Evolutionary conservation across 2,797 vertebrate species (phyloP), one percentile per base, ranked within the genome.

Genomic region (Psittacula echo): DNA sequence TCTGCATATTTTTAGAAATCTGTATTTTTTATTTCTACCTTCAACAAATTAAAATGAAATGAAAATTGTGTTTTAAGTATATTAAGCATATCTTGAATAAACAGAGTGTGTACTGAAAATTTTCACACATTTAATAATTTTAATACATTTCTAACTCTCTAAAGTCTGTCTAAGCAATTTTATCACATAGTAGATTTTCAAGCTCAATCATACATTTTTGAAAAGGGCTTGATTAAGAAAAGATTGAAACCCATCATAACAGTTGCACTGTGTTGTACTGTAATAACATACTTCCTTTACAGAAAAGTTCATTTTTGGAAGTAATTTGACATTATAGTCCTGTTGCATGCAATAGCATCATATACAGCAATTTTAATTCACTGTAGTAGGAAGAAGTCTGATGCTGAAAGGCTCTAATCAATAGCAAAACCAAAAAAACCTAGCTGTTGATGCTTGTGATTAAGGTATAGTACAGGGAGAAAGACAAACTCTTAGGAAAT

Each of bases 221-320:
- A 77, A 87, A 92, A 87, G 82, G 51, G 6, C 30, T 7, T 24
- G 51, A 91, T 96, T 88, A 91, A 56, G 67, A 65, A 86, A 93
- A 79, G 70, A 78, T 39, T 85, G 48, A 92, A 85, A 82, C 67
- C 27, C 37, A 20, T 65, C 26, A 61, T 64, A 66, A 60, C 41
- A 48, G 11, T 58, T 60, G 10, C 68, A 47, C 21, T 37, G 27
- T 51, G 17, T 89, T 34, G 10, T 61, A 24, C 21, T 34, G 42
- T 51, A 94, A 92, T 78, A 79, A 42, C 70, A 85, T 22, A 64
- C 8, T 85, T 61, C 32, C 53, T 70, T 41, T 67, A 32, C 0
- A 17, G 37, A 80, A 42, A 30, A 80, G 6, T 75, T 47, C 3
- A n/a, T 66, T 87, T 66, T 68, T 41, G 19, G 84, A 39, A 70